A percentile compares a stretch with the other conserved stretches of the same genome.
Evolutionary conservation across 2,888 invertebrate genomes (phyloP).

Genomic region (Amblyjoppa fuscipennis): DNA sequence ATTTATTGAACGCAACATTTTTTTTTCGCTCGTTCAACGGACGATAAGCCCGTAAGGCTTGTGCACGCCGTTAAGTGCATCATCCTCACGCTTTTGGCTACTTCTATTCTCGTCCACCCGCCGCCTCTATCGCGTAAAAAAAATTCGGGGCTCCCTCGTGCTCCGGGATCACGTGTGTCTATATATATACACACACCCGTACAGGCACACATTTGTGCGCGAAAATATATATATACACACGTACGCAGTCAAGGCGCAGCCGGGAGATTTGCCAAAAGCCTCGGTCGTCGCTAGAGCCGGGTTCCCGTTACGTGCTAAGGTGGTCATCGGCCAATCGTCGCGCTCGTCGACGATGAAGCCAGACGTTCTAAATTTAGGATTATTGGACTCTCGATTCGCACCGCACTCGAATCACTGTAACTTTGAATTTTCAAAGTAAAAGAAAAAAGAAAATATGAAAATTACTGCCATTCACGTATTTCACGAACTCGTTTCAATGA

Average conservation of each 20-base stretch:
- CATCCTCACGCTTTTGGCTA: slow-evolving; percentile 35
- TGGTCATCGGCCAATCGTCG: slow-evolving; percentile 23
- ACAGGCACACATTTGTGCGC: background rate
- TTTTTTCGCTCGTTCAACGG: slow-evolving; percentile 13
- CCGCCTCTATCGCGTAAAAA: slow-evolving; percentile 62
- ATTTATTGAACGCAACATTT: background rate
- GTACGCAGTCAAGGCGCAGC: slow-evolving; percentile 1
- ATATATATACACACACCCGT: slow-evolving; percentile 9
- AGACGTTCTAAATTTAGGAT: slow-evolving; percentile 65
- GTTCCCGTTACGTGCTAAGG: slow-evolving; percentile 35
- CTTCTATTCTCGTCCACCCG: slow-evolving; percentile 71
- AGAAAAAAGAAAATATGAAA: background rate
- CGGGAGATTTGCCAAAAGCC: slow-evolving; percentile 60
- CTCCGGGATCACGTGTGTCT: slow-evolving; percentile 40
- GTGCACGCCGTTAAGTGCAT: slow-evolving; percentile 28
- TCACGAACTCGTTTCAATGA: background rate
- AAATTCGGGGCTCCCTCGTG: slow-evolving; percentile 64
- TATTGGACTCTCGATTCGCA: slow-evolving; percentile 51
- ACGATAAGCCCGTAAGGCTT: slow-evolving; percentile 10
- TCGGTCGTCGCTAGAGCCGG: slow-evolving; percentile 29
- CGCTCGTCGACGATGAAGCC: slow-evolving; percentile 21
- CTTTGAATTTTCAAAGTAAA: background rate
- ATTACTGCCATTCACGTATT: background rate
- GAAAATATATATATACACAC: background rate
- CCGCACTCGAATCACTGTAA: slow-evolving; percentile 22